Conservation (phyloP, 1,140 invertebrate genomes). For the Drosophila teissieri region DNA sequence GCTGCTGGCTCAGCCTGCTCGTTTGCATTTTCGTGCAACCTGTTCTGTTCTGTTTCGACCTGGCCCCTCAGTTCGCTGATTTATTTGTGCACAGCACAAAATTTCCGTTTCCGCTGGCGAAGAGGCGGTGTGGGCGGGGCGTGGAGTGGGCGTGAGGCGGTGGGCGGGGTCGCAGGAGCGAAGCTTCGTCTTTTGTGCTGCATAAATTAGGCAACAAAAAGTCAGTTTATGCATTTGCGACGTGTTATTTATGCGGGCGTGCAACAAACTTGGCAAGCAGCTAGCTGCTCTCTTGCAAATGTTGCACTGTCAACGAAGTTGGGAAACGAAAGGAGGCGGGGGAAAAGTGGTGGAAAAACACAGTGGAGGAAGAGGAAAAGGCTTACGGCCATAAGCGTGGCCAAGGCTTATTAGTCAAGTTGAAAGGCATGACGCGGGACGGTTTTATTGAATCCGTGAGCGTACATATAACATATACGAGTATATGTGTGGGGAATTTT, state of each 20-base stretch:
- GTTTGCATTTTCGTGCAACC: conserved; percentile 76
- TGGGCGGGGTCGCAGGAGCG: conserved; percentile 19
- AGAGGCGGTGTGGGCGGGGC: background rate
- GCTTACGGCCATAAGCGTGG: conserved; percentile 45
- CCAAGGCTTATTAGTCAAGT: conserved; percentile 74
- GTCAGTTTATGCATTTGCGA: conserved; percentile 78
- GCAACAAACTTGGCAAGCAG: conserved; percentile 71
- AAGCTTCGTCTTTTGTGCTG: conserved; percentile 69
- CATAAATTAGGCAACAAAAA: conserved; percentile 82
- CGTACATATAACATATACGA: conserved; percentile 31
- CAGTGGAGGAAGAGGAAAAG: conserved; percentile 7
- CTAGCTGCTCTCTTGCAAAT: conserved; percentile 42
- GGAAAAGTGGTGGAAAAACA: background rate
- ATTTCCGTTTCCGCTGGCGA: conserved; percentile 71
- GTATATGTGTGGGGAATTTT: conserved; percentile 4
- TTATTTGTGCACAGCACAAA: conserved; percentile 81
- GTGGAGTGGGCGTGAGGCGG: background rate
- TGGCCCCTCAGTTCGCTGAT: conserved; percentile 59
- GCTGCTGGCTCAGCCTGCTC: conserved; percentile 37
- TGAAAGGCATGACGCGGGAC: conserved; percentile 54
- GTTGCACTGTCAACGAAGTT: conserved; percentile 57
- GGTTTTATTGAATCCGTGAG: conserved; percentile 67
- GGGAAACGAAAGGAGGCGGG: background rate
- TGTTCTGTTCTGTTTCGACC: conserved; percentile 43
- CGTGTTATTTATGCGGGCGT: conserved; percentile 79